Percentiles rank a stretch among this genome's conserved stretches.
Evolutionary conservation across 2,888 invertebrate species (phyloP).

Genomic region (Nezara viridula): DNA sequence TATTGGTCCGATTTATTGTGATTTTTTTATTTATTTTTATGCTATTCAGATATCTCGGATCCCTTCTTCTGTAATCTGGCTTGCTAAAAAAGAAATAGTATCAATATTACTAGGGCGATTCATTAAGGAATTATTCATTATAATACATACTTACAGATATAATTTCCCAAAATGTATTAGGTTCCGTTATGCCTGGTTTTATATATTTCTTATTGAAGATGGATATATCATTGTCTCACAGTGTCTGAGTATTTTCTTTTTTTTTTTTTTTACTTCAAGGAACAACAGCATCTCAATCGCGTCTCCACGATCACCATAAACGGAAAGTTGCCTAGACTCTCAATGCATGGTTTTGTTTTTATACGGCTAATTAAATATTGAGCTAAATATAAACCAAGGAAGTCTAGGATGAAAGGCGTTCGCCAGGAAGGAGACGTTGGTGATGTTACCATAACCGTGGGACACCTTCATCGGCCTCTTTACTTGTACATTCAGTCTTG

Average conservation of each 20-base stretch:
- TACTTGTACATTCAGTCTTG: background rate
- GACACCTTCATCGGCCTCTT: background rate
- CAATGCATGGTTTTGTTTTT: background rate
- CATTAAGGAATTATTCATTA: too few species aligned
- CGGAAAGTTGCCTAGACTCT: slow-evolving; percentile 15
- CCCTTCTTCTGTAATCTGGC: too few species aligned
- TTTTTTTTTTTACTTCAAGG: background rate
- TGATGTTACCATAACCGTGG: slow-evolving; percentile 29
- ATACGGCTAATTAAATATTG: background rate
- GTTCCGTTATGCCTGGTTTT: too few species aligned
- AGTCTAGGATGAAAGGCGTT: background rate
- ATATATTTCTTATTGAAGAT: too few species aligned
- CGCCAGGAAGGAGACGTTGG: slow-evolving; percentile 31
- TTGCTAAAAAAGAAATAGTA: too few species aligned
- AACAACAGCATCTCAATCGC: background rate
- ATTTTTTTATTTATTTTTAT: too few species aligned
- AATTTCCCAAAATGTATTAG: too few species aligned
- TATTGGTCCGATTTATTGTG: too few species aligned
- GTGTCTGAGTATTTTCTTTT: background rate
- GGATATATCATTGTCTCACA: too few species aligned
- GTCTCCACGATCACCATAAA: background rate
- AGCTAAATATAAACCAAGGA: slow-evolving; percentile 39
- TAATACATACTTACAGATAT: too few species aligned
- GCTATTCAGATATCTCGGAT: too few species aligned
- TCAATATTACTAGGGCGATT: too few species aligned